These are phyloP conservation scores for Gymnothorax javanicus DNA, from an alignment of 2,797 vertebrate genomes.

Conservation along the genomic window DNA sequence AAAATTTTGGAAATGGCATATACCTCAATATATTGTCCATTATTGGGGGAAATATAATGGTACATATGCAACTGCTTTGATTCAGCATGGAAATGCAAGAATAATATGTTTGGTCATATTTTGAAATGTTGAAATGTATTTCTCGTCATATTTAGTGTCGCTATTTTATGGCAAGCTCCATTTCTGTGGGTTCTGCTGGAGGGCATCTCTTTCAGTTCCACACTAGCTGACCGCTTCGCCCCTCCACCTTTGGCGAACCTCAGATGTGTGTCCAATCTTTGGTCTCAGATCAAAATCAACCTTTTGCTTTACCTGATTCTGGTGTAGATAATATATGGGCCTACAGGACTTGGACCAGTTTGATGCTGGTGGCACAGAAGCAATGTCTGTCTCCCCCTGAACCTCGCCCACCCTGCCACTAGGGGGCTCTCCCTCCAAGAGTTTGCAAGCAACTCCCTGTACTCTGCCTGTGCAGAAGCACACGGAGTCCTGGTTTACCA, in stretches of 20 bases:
- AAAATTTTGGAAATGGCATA: background rate
- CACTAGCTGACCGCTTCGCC: too few species aligned
- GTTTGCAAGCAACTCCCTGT: conserved; percentile 21
- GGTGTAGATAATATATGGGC: background rate
- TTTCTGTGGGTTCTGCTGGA: background rate
- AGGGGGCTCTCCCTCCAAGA: conserved; percentile 67
- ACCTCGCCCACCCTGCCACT: conserved; percentile 58
- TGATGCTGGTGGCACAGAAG: background rate
- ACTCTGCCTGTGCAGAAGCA: background rate
- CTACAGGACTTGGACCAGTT: conserved; percentile 5
- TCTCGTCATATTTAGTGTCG: background rate
- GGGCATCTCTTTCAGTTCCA: background rate
- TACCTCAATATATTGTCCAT: too few species aligned
- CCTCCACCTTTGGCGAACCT: too few species aligned
- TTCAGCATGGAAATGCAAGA: too few species aligned
- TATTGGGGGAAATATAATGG: too few species aligned
- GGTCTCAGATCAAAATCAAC: background rate
- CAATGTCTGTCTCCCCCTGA: background rate
- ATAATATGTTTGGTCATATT: too few species aligned
- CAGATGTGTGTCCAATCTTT: background rate
- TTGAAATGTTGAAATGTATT: background rate
- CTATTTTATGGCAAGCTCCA: background rate
- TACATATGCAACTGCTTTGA: too few species aligned
- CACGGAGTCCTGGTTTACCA: background rate
- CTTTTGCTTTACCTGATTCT: background rate